Base-by-base conservation (phyloP, 2,113 vertebrate genomes). In the Sterrhoptilus dennistouni region DNA sequence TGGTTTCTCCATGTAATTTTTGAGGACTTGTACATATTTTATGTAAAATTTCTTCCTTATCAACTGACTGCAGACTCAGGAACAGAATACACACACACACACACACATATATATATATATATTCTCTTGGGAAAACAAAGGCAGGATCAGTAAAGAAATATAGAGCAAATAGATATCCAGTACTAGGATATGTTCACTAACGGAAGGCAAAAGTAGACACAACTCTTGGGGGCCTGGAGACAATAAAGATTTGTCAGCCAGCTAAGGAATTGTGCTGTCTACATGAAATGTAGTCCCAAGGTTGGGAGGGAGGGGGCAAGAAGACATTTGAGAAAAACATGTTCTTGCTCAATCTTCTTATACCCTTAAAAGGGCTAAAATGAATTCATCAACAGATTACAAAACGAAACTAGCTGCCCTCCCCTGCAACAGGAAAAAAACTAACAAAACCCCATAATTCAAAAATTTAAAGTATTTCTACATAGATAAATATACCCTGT, bases 361-460 rank as follows among this genome's bases (percentile, higher is more conserved):
- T 23, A 50, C 20, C 9, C 31, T 57, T 35, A 76, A 63, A 71
- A 71, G 35, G 44, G 29, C 27, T 60, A 60, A 85, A 74, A 74
- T 19, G 1, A 90, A 70, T 21, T 44, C 14, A 78, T 18, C 9
- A 40, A 36, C 6, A 61, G 20, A 63, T 25, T 79, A 59, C 36
- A 78, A 63, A 72, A 68, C 18, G 80, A 68, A 92, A 33, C 25
- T 52, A 76, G 35, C 8, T 71, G 20, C 9, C 7, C 14, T 59
- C 36, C 64, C 40, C 9, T 63, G 28, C 25, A 88, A 71, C 11
- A 71, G 10, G n/a, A 78, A 85, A 87, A 47, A 50, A 87, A 56
- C 3, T 9, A 78, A n/a, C 6, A 53, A 78, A 72, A 6, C 0
- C 2, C 3, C 2, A 5, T 38, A 31, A 59, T 35, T 50, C 4